Evolutionary conservation across 1,140 invertebrate species (phyloP).

Genomic region (Marisa cornuarietis): DNA sequence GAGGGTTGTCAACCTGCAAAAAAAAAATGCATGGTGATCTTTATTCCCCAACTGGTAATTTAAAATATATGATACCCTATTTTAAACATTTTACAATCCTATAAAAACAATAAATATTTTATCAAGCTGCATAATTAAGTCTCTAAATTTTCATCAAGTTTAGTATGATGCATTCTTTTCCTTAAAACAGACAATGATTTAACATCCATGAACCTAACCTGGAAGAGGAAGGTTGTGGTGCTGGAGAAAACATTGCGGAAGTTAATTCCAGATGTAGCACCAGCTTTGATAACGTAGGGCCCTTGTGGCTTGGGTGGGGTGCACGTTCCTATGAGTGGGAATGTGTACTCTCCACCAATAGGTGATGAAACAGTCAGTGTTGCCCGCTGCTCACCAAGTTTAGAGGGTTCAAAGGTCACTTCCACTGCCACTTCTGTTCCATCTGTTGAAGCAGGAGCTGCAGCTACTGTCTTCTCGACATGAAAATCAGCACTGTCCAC

Average conservation of each 20-base stretch:
- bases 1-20: constrained; percentile 61
- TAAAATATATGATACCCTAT: too few relatives aligned
- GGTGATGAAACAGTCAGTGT: constrained; percentile 57
- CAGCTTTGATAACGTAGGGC: constrained; percentile 63
- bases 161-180: too few relatives aligned
- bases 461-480: constrained; percentile 63
- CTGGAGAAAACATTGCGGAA: constrained; percentile 65
- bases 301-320: constrained; percentile 65
- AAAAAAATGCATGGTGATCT: background rate
- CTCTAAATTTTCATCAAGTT: too few relatives aligned
- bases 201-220: constrained; percentile 26
- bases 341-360: constrained; percentile 63
- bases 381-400: constrained; percentile 59
- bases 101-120: too few relatives aligned
- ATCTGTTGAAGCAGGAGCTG: constrained; percentile 59
- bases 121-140: too few relatives aligned
- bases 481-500: constrained; percentile 64
- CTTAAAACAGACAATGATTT: too few relatives aligned
- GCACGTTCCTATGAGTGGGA: constrained; percentile 64
- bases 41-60: too few relatives aligned
- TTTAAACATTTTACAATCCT: too few relatives aligned
- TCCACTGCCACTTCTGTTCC: constrained; percentile 64
- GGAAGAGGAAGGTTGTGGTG: constrained; percentile 62
- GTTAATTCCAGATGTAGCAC: constrained; percentile 57
- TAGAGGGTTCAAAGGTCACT: constrained; percentile 65